These are phyloP conservation scores for Eurypyga helias DNA, from an alignment of 2,113 vertebrate genomes.

Conservation along the genomic window DNA sequence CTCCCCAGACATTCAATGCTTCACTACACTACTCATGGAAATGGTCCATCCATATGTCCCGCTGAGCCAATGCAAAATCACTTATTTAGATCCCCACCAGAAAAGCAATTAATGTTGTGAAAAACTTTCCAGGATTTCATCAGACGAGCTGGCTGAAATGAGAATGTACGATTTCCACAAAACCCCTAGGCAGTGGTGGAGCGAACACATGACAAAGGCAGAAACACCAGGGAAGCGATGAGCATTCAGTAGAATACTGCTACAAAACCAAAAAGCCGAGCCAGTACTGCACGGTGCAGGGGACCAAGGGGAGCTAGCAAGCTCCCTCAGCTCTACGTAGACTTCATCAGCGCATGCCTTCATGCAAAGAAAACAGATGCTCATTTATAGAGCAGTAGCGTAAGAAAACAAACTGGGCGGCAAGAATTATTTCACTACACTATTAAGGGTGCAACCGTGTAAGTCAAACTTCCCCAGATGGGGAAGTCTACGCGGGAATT, in stretches of 20 bases:
- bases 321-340: neutral
- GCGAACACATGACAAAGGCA: neutral
- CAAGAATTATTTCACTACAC: neutral
- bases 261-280: neutral
- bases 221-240: neutral
- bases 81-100: neutral
- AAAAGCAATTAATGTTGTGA: neutral
- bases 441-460: neutral
- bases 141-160: neutral
- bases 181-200: neutral
- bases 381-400: neutral
- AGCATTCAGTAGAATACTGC: neutral
- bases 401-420: neutral
- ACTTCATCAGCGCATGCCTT: neutral
- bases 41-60: neutral
- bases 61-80: neutral
- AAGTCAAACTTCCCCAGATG: neutral
- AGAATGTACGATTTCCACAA: neutral
- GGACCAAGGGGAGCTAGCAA: neutral
- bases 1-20: neutral
- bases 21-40: neutral
- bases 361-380: neutral
- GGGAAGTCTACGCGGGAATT: neutral
- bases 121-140: neutral
- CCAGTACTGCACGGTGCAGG: neutral